These are phyloP conservation scores for Engraulis encrasicolus DNA, from an alignment of 2,113 vertebrate species.

Conservation along the genomic window DNA sequence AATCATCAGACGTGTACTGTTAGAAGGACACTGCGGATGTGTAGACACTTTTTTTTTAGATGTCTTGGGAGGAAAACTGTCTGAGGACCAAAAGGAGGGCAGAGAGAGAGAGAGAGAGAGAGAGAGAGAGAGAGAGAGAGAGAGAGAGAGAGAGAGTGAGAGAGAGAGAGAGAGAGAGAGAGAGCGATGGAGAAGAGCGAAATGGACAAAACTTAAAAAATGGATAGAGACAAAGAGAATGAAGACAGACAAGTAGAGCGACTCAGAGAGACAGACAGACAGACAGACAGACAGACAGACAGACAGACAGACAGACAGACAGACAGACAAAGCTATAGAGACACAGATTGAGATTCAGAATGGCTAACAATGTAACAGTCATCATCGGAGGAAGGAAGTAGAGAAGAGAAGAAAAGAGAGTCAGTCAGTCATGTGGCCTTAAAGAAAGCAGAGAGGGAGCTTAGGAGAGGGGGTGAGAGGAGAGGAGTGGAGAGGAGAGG, in stretches of 20 bases:
- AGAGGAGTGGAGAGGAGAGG: constrained; percentile 17
- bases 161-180: neutral
- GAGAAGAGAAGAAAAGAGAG: no score
- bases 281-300: constrained; percentile 41
- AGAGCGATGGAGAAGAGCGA: neutral
- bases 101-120: constrained; percentile 21
- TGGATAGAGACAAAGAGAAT: neutral
- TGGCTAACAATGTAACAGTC: constrained; percentile 38
- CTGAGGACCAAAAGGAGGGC: no score
- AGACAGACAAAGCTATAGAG: constrained; percentile 47
- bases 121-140: neutral
- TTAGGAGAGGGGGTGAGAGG: neutral
- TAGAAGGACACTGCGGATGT: neutral
- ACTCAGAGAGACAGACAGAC: neutral
- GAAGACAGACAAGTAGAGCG: neutral
- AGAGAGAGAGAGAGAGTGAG: neutral
- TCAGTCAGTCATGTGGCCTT: no score
- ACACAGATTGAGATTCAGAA: neutral
- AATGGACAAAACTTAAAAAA: no score
- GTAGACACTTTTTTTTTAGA: neutral
- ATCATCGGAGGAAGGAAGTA: constrained; percentile 34
- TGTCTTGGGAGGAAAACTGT: no score
- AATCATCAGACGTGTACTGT: neutral
- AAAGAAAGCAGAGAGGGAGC: no score
- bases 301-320: neutral